Percentiles rank a stretch among this genome's conserved stretches.
phyloP scores from a whole-genome alignment of 2,113 vertebrate species.

The Eptatretus burgeri region DNA sequence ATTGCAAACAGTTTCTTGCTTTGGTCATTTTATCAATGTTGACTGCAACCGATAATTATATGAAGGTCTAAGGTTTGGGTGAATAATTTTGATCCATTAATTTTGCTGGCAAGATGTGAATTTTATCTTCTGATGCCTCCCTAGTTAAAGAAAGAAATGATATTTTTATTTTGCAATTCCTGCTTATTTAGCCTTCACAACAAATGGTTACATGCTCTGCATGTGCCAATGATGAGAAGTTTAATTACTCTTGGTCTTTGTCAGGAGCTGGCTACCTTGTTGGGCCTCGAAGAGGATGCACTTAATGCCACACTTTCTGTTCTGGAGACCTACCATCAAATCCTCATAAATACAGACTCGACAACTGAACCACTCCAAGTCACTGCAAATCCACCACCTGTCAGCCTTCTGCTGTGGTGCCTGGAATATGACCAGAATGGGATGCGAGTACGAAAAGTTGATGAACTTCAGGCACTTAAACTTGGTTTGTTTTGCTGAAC shows the following conservation, averaged over 20 bases:
- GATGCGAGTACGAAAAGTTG: slow-evolving; percentile 27
- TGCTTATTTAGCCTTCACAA: too few relatives aligned
- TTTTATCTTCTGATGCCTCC: too few relatives aligned
- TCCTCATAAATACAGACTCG: slow-evolving; percentile 17
- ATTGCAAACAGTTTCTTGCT: too few relatives aligned
- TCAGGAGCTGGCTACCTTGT: slow-evolving; percentile 11
- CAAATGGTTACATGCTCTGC: too few relatives aligned
- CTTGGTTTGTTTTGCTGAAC: slow-evolving; percentile 16
- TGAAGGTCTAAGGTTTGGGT: too few relatives aligned
- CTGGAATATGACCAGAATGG: slow-evolving; percentile 33
- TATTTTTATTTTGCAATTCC: too few relatives aligned
- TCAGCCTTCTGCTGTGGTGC: slow-evolving; percentile 44
- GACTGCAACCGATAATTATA: too few relatives aligned
- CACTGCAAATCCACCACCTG: slow-evolving; percentile 18
- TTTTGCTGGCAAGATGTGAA: too few relatives aligned
- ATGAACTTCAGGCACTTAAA: slow-evolving; percentile 19
- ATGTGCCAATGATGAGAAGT: too few relatives aligned
- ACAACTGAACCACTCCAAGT: slow-evolving; percentile 32
- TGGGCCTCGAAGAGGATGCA: slow-evolving; percentile 29
- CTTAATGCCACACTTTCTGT: slow-evolving; percentile 25
- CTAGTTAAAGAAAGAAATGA: too few relatives aligned
- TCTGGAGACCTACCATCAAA: slow-evolving; percentile 35
- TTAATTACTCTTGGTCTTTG: background rate
- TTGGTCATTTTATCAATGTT: too few relatives aligned
- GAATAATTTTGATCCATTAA: too few relatives aligned